These are phyloP conservation scores for Paracanthobrama guichenoti DNA, from an alignment of 2,113 vertebrate species.

Conservation along the genomic window DNA sequence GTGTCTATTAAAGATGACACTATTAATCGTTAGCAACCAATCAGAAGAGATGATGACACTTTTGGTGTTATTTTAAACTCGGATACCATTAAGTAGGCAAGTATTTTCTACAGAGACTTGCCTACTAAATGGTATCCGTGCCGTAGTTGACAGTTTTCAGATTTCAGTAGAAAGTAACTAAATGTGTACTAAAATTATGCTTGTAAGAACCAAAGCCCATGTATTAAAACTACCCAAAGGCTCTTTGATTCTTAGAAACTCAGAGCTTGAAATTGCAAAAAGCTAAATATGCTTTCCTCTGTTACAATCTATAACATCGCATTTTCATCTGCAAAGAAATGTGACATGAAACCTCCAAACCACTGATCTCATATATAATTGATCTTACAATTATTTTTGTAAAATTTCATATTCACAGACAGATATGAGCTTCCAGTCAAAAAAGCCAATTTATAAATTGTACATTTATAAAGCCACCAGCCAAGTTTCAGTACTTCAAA, in stretches of 20 bases:
- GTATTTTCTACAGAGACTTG: too few species aligned
- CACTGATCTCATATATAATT: background rate
- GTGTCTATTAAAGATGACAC: background rate
- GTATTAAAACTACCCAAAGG: background rate
- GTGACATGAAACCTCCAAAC: background rate
- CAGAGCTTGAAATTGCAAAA: background rate
- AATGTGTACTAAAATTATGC: background rate
- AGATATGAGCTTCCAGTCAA: background rate
- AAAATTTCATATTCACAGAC: conserved; percentile 2
- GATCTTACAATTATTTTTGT: background rate
- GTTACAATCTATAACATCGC: background rate
- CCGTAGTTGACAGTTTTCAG: background rate
- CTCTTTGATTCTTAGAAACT: background rate
- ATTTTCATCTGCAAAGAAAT: background rate
- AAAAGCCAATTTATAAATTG: background rate
- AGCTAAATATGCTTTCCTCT: background rate
- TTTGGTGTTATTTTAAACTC: background rate
- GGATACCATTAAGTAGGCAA: too few species aligned
- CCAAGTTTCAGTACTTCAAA: background rate
- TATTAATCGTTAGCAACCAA: background rate
- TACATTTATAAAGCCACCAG: background rate
- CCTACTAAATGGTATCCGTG: background rate
- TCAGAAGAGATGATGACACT: background rate
- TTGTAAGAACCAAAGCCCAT: background rate
- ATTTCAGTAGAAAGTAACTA: background rate